Percentiles rank a stretch among this genome's conserved stretches.
phyloP scores from a whole-genome alignment of 2,888 invertebrate species.

The Drosophila peninsularis region DNA sequence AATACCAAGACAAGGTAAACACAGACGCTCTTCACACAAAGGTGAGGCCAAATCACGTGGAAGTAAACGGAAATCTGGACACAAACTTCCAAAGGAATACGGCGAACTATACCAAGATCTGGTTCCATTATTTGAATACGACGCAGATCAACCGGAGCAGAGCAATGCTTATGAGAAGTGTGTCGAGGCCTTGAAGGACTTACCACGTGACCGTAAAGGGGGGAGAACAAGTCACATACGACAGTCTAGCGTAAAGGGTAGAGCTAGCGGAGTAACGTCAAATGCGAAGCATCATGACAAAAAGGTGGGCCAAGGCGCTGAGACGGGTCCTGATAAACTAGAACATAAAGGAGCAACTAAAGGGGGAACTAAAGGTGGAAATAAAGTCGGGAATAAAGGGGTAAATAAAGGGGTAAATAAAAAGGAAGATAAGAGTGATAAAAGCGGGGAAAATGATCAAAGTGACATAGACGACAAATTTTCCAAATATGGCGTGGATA shows the following conservation, averaged over 20 bases:
- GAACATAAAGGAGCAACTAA: not conserved
- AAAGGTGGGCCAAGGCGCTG: not conserved
- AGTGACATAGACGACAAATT: too few species aligned
- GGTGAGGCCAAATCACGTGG: not conserved
- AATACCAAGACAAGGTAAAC: not conserved
- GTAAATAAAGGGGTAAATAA: too few species aligned
- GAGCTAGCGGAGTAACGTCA: not conserved
- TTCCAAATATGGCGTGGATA: too few species aligned
- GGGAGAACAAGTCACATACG: not conserved
- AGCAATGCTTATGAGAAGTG: not conserved
- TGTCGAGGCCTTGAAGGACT: not conserved
- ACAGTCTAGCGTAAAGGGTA: not conserved
- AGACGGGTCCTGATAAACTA: not conserved
- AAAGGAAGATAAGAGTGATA: not conserved
- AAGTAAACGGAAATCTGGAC: not conserved
- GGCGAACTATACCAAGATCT: not conserved
- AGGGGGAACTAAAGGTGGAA: too few species aligned
- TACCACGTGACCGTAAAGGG: not conserved
- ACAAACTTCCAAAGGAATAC: not conserved
- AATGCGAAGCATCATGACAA: not conserved
- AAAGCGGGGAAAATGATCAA: too few species aligned
- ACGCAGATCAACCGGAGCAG: not conserved
- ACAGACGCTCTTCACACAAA: not conserved
- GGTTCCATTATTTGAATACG: not conserved
- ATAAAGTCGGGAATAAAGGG: too few species aligned